Conservation (phyloP, 2,797 vertebrate genomes). For the Sparus aurata region DNA sequence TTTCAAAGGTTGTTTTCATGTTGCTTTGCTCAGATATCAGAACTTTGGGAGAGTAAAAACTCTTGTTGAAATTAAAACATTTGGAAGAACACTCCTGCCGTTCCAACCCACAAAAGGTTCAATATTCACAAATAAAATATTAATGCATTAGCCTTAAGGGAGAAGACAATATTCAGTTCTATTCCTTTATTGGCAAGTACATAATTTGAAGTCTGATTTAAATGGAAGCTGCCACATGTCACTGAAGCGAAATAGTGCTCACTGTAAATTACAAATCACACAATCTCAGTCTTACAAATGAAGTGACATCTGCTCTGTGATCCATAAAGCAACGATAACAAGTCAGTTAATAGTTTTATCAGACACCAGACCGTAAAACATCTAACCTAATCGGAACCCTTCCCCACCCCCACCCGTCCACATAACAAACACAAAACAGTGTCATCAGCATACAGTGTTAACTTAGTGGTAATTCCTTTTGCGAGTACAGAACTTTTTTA, state of each 20-base stretch:
- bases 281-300: conserved; percentile 80
- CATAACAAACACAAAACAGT: conserved; percentile 76
- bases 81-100: conserved; percentile 41
- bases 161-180: conserved; percentile 85
- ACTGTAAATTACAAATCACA: conserved; percentile 85
- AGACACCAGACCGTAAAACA: conserved; percentile 75
- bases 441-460: conserved; percentile 79
- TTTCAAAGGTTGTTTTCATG: conserved; percentile 51
- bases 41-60: conserved; percentile 43
- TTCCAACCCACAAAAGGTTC: conserved; percentile 74
- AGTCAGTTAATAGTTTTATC: conserved; percentile 73
- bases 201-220: conserved; percentile 78
- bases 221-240: conserved; percentile 85
- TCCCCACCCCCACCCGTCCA: conserved; percentile 54
- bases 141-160: conserved; percentile 62
- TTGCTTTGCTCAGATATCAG: conserved; percentile 22
- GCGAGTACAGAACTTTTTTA: conserved; percentile 51
- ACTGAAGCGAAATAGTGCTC: conserved; percentile 85
- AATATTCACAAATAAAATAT: conserved; percentile 77
- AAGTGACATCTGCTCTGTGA: conserved; percentile 82
- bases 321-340: conserved; percentile 77
- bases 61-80: conserved; percentile 18
- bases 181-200: conserved; percentile 80
- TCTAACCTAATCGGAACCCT: conserved; percentile 61
- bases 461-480: conserved; percentile 70